Evolutionary conservation across 2,888 invertebrate genomes (phyloP).

Genomic region (Pollenia griseotomentosa): DNA sequence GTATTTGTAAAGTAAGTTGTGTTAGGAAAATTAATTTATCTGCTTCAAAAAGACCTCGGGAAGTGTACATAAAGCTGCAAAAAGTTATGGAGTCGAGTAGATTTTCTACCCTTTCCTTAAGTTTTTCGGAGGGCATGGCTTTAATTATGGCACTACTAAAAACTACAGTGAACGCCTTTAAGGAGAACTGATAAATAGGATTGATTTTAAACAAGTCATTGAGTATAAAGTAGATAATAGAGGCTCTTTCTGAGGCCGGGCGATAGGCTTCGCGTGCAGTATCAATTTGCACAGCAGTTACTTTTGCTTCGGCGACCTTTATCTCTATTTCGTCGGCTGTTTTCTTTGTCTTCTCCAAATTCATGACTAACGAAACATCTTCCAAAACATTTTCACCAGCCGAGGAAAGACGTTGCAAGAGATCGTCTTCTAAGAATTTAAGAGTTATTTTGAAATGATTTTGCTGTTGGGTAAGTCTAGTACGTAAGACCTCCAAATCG

Average conservation of each 20-base stretch:
- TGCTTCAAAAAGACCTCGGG: slow-evolving; percentile 94
- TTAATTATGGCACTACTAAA: slow-evolving; percentile 91
- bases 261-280: slow-evolving; percentile 95
- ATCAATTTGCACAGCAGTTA: slow-evolving; percentile 94
- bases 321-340: slow-evolving; percentile 95
- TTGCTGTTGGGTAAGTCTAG: slow-evolving; percentile 94
- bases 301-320: slow-evolving; percentile 94
- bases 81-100: slow-evolving; percentile 95
- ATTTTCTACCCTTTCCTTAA: slow-evolving; percentile 89
- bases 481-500: slow-evolving; percentile 93
- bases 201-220: slow-evolving; percentile 96
- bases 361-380: slow-evolving; percentile 95
- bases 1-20: slow-evolving; percentile 92
- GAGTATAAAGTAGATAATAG: slow-evolving; percentile 95
- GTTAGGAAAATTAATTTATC: slow-evolving; percentile 96
- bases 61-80: slow-evolving; percentile 94
- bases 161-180: slow-evolving; percentile 96
- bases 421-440: slow-evolving; percentile 95
- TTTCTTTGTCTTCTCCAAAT: slow-evolving; percentile 96
- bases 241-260: slow-evolving; percentile 93
- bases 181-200: slow-evolving; percentile 97
- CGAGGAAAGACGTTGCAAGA: slow-evolving; percentile 93
- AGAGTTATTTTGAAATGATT: slow-evolving; percentile 97
- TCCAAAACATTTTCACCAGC: slow-evolving; percentile 96
- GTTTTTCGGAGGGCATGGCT: slow-evolving; percentile 88